Evolutionary conservation across 2,888 invertebrate genomes (phyloP), one percentile per base, ranked within the genome.

Genomic region (Vanessa cardui): DNA sequence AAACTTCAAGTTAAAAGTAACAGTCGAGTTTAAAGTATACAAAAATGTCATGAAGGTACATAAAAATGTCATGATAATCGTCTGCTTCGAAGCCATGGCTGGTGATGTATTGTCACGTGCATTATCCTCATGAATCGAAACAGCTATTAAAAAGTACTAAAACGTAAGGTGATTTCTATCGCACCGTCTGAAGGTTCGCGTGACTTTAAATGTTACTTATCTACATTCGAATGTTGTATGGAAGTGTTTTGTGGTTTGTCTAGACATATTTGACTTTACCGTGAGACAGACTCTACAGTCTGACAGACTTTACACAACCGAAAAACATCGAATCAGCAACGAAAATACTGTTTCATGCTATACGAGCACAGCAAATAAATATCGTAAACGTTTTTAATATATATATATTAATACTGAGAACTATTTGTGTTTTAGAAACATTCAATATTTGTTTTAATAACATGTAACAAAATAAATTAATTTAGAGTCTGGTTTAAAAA

Each of bases 101-200:
- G 52, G 52, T 54, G 52, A 54, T 7, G 64, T 64, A 65, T 59
- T 63, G 59, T 63, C 47, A 60, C 64, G 67, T 72, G 62, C 62
- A 69, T 47, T 60, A 52, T 50, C 54, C 54, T 62, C 59, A 58
- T 69, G 69, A 69, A 72, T 70, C 60, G 64, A 65, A 64, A 69
- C 67, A 72, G 60, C 59, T 58, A 73, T 67, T 70, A 73, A 72
- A 74, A 61, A 70, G 63, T 73, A 68, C 69, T 74, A 72, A 72
- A 68, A 64, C 52, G 59, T 63, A 65, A 52, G 64, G 69, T 67
- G 71, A 74, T 72, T 71, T 63, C 68, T 61, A 73, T 74, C 72
- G 62, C 65, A 47, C 54, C 33, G 50, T 45, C 56, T 59, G 61
- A 63, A 46, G 58, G 39, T 33, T 72, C 65, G 71, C 72, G 73